phyloP scores from a whole-genome alignment of 2,888 invertebrate genomes.

The Agrochola litura region DNA sequence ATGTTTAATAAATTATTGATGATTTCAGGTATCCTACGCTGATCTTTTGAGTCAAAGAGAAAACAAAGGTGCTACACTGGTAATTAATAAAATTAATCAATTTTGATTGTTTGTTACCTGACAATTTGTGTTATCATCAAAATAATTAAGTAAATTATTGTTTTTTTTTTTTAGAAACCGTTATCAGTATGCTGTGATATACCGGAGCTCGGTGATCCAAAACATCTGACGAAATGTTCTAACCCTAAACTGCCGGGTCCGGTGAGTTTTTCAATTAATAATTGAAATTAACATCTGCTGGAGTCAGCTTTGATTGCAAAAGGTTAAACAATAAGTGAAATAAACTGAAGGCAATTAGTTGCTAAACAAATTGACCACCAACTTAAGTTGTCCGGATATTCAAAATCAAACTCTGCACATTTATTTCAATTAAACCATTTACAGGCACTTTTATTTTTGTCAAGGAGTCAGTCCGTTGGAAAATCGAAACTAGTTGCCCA shows the following conservation, averaged over 20 bases:
- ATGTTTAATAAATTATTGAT: not conserved
- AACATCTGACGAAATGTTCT: conserved; percentile 80
- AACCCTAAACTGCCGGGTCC: conserved; percentile 81
- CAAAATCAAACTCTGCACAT: not conserved
- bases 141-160: not conserved
- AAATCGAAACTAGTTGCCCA: not conserved
- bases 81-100: conserved; percentile 61
- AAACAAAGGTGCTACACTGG: conserved; percentile 78
- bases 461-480: no score
- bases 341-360: no score
- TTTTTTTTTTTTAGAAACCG: conserved; percentile 81
- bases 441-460: not conserved
- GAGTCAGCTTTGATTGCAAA: not conserved
- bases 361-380: not conserved
- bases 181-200: conserved; percentile 87
- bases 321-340: not conserved
- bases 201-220: conserved; percentile 83
- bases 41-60: conserved; percentile 72
- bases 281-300: not conserved
- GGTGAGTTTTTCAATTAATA: conserved; percentile 71
- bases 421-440: not conserved
- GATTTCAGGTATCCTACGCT: conserved; percentile 70
- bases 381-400: not conserved
- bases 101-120: not conserved
- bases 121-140: not conserved